Evolutionary conservation across 2,888 invertebrate genomes (phyloP).

Genomic region (Ganaspis brasiliensis): DNA sequence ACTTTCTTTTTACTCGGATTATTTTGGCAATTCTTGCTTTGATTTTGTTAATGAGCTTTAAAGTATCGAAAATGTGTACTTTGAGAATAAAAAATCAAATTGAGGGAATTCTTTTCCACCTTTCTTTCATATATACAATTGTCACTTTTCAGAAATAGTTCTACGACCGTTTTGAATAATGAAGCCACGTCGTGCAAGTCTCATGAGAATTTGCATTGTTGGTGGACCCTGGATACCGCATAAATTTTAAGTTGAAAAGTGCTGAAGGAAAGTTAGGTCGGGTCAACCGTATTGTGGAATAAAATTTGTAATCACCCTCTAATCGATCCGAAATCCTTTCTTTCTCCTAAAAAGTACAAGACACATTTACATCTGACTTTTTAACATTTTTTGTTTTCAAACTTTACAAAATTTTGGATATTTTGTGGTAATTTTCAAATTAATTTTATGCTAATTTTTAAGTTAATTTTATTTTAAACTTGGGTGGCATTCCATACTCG

Average conservation of each 20-base stretch:
- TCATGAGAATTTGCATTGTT: conserved; percentile 25
- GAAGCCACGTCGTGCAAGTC: conserved; percentile 4
- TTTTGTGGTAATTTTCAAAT: too few relatives aligned
- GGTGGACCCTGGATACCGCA: conserved; percentile 31
- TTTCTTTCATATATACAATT: not conserved
- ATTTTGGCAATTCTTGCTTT: too few relatives aligned
- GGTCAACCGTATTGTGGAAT: not conserved
- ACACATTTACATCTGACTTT: too few relatives aligned
- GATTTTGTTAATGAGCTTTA: too few relatives aligned
- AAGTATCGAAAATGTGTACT: too few relatives aligned
- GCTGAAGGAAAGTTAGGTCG: not conserved
- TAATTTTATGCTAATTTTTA: too few relatives aligned
- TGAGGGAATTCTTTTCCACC: not conserved
- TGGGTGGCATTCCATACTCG: too few relatives aligned
- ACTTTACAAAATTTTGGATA: too few relatives aligned
- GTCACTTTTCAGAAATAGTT: conserved; percentile 29
- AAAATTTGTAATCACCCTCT: not conserved
- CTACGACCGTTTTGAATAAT: conserved; percentile 24
- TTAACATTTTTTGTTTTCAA: too few relatives aligned
- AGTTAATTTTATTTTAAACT: too few relatives aligned
- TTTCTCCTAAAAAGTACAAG: not conserved
- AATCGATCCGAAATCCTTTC: conserved; percentile 9
- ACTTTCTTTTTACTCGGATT: too few relatives aligned
- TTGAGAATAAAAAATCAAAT: too few relatives aligned
- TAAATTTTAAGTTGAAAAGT: not conserved